Evolutionary conservation across 1,140 invertebrate species (phyloP), one percentile per base, ranked within the genome.

Genomic region (Dendroctonus valens): DNA sequence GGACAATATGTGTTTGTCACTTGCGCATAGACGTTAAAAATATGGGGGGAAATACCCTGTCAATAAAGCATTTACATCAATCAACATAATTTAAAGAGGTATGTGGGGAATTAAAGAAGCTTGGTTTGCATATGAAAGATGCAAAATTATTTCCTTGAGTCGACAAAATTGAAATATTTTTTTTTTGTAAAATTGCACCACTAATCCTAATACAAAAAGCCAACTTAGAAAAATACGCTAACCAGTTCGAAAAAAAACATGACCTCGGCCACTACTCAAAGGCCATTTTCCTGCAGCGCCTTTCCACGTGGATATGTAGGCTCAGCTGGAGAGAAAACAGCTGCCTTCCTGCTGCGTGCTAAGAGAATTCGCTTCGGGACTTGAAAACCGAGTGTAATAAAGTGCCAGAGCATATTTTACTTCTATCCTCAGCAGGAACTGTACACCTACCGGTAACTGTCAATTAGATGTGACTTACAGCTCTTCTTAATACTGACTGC

Each of bases 351-450:
- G 73, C 70, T 52, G 72, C 64, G 69, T 61, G 48, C 60, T 73
- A 63, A 74, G 72, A 74, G 73, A 74, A 74, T 70, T 71, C 73
- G 58, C 74, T 50, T 65, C 69, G 71, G 73, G 75, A 74, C 69
- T 52, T 75, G 75, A 76, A 76, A 76, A 76, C 74, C 74, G 75
- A 76, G 75, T 70, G 74, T 75, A 75, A 76, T 75, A 75, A 75
- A 76, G 73, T 76, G 73, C 68, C 71, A 49, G 55, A 54, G 74
- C 74, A 76, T 75, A 75, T 76, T 76, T 76, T 72, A 76, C 59
- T 59, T 55, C 61, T 59, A n/a, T 55, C 65, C 42, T 41, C 59
- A 52, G 62, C 51, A 69, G 68, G 72, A 75, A 75, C 72, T 68
- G 69, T 75, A 75, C 73, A 74, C 74, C 73, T 74, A 75, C 71